Percentiles rank a stretch among this genome's conserved stretches.
Conservation (phyloP, 2,888 invertebrate genomes). For the Spicauda simplicius region DNA sequence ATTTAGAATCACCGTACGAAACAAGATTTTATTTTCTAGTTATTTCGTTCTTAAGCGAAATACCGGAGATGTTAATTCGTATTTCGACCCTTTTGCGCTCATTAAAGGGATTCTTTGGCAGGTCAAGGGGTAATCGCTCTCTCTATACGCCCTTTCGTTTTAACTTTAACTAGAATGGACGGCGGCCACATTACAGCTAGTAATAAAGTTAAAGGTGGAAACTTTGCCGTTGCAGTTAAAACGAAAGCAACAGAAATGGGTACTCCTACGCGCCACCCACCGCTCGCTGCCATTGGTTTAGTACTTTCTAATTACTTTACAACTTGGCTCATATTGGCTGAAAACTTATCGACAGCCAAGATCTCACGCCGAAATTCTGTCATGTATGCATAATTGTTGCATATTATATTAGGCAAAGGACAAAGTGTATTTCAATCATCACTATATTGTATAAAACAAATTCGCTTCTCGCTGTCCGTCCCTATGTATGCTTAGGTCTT, state of each 20-base stretch:
- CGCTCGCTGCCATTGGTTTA: neutral
- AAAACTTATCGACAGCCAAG: neutral
- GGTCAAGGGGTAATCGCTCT: slow-evolving; percentile 6
- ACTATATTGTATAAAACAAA: too few relatives aligned
- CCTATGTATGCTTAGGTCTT: too few relatives aligned
- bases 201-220: slow-evolving; percentile 13
- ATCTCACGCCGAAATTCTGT: neutral
- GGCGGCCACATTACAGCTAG: slow-evolving; percentile 2
- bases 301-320: slow-evolving; percentile 16
- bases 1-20: neutral
- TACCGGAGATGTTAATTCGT: slow-evolving; percentile 4
- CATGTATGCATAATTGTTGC: neutral
- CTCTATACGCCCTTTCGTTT: slow-evolving; percentile 8
- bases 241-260: neutral
- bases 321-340: slow-evolving; percentile 11
- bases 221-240: neutral
- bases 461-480: too few relatives aligned
- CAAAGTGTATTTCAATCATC: too few relatives aligned
- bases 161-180: slow-evolving; percentile 7
- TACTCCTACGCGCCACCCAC: slow-evolving; percentile 2
- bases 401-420: neutral
- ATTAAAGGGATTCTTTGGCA: slow-evolving; percentile 5
- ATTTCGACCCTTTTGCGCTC: slow-evolving; percentile 6
- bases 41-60: neutral
- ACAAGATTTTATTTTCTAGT: neutral